Base-by-base conservation (phyloP, 2,113 vertebrate genomes). In the Chaetura pelagica region DNA sequence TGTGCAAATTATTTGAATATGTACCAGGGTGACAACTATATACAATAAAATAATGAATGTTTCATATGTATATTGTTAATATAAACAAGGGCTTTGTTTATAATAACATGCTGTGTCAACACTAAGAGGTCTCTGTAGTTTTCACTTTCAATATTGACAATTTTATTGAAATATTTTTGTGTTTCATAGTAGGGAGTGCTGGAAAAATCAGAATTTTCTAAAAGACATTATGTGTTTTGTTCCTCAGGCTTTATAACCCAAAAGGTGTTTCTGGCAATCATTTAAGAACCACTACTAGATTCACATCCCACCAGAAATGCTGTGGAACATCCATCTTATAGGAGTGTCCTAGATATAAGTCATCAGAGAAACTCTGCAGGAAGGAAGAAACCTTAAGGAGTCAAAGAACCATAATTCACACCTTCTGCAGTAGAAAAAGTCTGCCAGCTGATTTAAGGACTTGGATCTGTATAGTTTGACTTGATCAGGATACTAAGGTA, bases 311-410 rank as follows among this genome's bases (percentile, higher is more conserved):
- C 87, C 32, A 83, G 72, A 94, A 91, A 57, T 68, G 26, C 63
- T 95, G 63, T 63, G 64, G 90, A 95, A 93, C 26, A 84, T 87
- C 35, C 61, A 67, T 89, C 93, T 67, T 87, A 69, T 90, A 34
- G 24, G 10, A 40, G 58, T 62, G 23, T 32, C 67, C 44, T 51
- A 73, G 74, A 10, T 69, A 55, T 93, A 91, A 96, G 58, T 96
- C 90, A 93, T 90, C 18, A n/a, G 81, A 90, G 93, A 84, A 97
- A 48, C 58, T 34, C 77, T 90, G 80, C 89, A 92, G 68, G 64
- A 89, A 95, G 74, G 84, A 94, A 96, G 94, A 91, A 97, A 96
- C 94, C 93, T 96, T 93, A 97, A 92, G 69, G 93, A 97, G 59
- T 74, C 94, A 69, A 69, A 92, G 84, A 93, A 93, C 48, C 62